Percentiles rank a stretch among this genome's conserved stretches.
Conservation (phyloP, 1,140 invertebrate species). For the Drosophila lini region DNA sequence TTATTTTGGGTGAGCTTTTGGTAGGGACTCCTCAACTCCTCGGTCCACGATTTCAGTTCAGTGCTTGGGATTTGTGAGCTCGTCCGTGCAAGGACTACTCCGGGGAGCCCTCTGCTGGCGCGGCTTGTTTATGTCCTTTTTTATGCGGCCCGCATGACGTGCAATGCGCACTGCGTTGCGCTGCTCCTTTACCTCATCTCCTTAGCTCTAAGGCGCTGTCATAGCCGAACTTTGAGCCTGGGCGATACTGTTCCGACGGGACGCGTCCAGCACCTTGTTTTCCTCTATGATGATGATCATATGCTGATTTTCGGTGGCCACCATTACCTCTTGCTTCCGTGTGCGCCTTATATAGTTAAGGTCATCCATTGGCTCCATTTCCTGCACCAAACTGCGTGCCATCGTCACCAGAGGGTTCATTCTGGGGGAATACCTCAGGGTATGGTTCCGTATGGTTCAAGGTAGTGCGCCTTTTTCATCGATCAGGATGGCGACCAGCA, state of each 20-base stretch:
- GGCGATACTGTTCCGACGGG: conserved; percentile 15
- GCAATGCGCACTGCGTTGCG: conserved; percentile 51
- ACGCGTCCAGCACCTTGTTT: conserved; percentile 8
- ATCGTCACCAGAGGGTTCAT: conserved; percentile 19
- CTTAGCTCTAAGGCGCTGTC: conserved; percentile 15
- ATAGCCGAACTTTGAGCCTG: neutral
- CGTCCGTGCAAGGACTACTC: conserved; percentile 70
- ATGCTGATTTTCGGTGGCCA: conserved; percentile 44
- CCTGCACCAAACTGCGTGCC: conserved; percentile 26
- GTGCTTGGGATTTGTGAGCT: conserved; percentile 62
- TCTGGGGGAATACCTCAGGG: conserved; percentile 10
- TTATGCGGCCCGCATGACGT: conserved; percentile 63
- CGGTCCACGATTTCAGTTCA: conserved; percentile 52
- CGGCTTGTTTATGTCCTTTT: conserved; percentile 70
- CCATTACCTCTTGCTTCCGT: conserved; percentile 26
- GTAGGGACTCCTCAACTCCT: conserved; percentile 25
- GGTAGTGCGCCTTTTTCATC: conserved; percentile 14
- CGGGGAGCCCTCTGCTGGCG: conserved; percentile 2
- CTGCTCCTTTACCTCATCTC: conserved; percentile 3
- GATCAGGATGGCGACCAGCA: conserved; percentile 37
- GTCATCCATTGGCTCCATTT: conserved; percentile 30
- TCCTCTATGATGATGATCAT: conserved; percentile 45
- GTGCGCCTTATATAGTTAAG: conserved; percentile 45
- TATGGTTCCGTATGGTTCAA: neutral
- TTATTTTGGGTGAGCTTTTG: conserved; percentile 55